phyloP scores from a whole-genome alignment of 2,113 vertebrate genomes.

The Trochalopteron elliotii region DNA sequence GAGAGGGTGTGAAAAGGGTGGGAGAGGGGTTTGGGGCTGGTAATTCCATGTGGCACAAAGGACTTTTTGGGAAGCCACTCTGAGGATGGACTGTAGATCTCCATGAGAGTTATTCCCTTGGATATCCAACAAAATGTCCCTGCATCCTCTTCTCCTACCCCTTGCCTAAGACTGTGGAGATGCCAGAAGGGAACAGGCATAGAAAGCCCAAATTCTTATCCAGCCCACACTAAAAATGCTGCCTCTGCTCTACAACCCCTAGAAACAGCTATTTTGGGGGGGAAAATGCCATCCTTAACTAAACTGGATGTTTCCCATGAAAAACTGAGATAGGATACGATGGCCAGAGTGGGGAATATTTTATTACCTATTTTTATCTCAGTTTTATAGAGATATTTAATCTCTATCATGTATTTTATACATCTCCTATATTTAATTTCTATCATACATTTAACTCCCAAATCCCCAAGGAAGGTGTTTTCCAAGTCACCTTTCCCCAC shows the following conservation, averaged over 20 bases:
- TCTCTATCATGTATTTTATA: not conserved
- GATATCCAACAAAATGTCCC: not conserved
- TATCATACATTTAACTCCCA: not conserved
- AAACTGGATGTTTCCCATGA: not conserved
- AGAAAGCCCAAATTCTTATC: not conserved
- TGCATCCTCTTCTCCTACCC: too few relatives aligned
- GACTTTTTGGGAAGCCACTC: not conserved
- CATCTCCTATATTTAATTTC: not conserved
- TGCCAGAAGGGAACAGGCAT: not conserved
- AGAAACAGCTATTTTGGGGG: not conserved
- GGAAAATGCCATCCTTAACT: not conserved
- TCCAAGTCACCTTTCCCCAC: not conserved
- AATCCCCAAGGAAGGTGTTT: not conserved
- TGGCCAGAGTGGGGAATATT: not conserved
- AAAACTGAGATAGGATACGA: not conserved
- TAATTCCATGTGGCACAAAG: rapidly evolving
- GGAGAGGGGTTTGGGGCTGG: not conserved
- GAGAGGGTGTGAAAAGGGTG: too few relatives aligned
- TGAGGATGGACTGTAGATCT: rapidly evolving
- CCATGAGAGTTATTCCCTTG: not conserved
- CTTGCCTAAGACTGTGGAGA: not conserved
- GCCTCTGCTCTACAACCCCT: not conserved
- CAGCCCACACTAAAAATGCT: not conserved
- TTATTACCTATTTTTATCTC: not conserved
- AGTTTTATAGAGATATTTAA: not conserved